Evolutionary conservation across 1,140 invertebrate genomes (phyloP).

Genomic region (Drosophila punjabiensis): DNA sequence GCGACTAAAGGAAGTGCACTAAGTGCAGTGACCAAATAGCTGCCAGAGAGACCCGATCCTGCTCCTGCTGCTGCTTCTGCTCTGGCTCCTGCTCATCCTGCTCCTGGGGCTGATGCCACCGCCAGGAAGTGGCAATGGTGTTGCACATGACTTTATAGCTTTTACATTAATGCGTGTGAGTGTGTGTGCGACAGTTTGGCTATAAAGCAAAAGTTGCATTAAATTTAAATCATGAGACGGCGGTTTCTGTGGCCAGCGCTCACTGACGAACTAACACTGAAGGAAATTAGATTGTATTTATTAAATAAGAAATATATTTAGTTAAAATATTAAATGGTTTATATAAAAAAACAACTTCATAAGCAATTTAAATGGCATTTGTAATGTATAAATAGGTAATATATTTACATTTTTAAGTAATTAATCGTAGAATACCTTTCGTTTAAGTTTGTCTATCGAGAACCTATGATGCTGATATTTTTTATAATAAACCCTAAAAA

Average conservation of each 20-base stretch:
- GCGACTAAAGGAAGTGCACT: constrained; percentile 72
- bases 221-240: constrained; percentile 78
- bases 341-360: too few species aligned
- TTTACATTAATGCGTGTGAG: constrained; percentile 48
- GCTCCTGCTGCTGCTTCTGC: constrained; percentile 20
- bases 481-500: not conserved
- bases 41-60: constrained; percentile 52
- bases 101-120: constrained; percentile 33
- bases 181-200: constrained; percentile 55
- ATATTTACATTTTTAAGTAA: not conserved
- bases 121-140: constrained; percentile 64
- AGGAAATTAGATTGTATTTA: not conserved
- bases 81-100: constrained; percentile 16
- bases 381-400: too few species aligned
- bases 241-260: constrained; percentile 57
- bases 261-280: constrained; percentile 27
- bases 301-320: not conserved
- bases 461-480: too few species aligned
- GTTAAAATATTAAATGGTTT: too few species aligned
- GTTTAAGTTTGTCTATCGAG: not conserved
- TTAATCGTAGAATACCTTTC: not conserved
- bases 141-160: constrained; percentile 80
- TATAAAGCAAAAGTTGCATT: constrained; percentile 67
- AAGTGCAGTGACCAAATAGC: constrained; percentile 80
- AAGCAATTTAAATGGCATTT: too few species aligned